Conservation (phyloP, 2,888 invertebrate genomes). For the Suillia variegata region DNA sequence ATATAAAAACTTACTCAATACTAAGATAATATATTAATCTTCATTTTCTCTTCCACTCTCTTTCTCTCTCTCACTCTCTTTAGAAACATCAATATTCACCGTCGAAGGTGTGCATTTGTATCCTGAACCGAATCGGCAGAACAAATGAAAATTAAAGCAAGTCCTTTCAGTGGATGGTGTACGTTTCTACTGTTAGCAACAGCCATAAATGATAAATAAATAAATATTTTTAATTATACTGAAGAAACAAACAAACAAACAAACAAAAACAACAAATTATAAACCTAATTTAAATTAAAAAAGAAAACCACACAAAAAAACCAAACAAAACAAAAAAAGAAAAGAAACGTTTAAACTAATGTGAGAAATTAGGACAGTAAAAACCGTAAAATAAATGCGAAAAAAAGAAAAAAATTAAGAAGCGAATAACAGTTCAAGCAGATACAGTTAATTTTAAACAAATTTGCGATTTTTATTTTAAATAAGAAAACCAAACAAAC, state of each 20-base stretch:
- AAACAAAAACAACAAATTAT: constrained; percentile 9
- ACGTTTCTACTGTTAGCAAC: constrained; percentile 61
- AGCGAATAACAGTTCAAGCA: constrained; percentile 25
- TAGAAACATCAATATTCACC: constrained; percentile 95
- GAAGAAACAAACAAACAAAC: constrained; percentile 10
- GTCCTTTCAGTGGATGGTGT: constrained; percentile 62
- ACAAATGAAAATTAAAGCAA: constrained; percentile 63
- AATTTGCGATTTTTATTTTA: background rate
- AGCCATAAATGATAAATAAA: constrained; percentile 33
- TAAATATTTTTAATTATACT: constrained; percentile 11
- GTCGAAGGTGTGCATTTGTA: constrained; percentile 89
- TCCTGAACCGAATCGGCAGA: constrained; percentile 71
- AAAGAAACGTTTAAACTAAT: constrained; percentile 10
- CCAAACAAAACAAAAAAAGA: no score
- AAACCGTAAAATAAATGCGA: constrained; percentile 6
- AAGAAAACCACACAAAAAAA: constrained; percentile 1
- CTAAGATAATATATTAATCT: no score
- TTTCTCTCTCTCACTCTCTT: no score
- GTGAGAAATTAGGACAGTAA: background rate
- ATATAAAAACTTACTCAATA: no score
- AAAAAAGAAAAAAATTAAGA: constrained; percentile 24
- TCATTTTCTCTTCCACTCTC: no score
- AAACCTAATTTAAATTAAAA: constrained; percentile 9
- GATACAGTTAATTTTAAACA: constrained; percentile 15
- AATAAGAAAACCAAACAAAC: background rate